These are phyloP conservation scores for Ceyx melanurus DNA, from an alignment of 2,113 vertebrate genomes.

Conservation along the genomic window DNA sequence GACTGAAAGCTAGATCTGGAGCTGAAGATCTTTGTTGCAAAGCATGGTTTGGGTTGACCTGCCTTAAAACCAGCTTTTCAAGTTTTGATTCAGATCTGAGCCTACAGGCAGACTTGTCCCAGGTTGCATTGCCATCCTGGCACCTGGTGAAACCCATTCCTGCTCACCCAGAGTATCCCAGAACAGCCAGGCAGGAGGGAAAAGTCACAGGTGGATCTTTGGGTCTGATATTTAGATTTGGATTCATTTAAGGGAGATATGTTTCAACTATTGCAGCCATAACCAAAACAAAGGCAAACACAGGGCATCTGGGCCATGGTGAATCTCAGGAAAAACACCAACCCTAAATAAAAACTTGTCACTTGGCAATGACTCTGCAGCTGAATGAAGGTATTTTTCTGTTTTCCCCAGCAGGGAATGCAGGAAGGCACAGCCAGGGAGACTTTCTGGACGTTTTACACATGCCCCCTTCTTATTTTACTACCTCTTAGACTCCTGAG, in stretches of 20 bases:
- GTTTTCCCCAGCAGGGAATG: background rate
- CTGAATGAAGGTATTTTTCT: background rate
- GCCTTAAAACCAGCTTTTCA: background rate
- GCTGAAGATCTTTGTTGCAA: background rate
- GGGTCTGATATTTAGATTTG: background rate
- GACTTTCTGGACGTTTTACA: background rate
- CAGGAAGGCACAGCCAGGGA: background rate
- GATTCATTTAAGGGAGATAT: background rate
- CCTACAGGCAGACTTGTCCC: background rate
- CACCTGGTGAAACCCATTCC: background rate
- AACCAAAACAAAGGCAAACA: background rate
- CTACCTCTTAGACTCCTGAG: background rate
- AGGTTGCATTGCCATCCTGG: background rate
- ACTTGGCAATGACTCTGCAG: background rate
- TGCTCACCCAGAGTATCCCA: background rate
- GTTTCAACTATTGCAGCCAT: background rate
- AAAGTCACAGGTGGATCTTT: background rate
- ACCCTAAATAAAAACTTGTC: background rate
- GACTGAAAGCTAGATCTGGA: background rate
- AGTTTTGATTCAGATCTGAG: background rate
- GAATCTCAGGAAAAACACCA: background rate
- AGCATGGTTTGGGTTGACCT: background rate
- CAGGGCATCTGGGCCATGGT: background rate
- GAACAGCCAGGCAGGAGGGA: background rate
- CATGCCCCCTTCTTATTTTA: background rate